Evolutionary conservation across 2,888 invertebrate genomes (phyloP), one percentile per base, ranked within the genome.

Genomic region (Escarpia spicata): DNA sequence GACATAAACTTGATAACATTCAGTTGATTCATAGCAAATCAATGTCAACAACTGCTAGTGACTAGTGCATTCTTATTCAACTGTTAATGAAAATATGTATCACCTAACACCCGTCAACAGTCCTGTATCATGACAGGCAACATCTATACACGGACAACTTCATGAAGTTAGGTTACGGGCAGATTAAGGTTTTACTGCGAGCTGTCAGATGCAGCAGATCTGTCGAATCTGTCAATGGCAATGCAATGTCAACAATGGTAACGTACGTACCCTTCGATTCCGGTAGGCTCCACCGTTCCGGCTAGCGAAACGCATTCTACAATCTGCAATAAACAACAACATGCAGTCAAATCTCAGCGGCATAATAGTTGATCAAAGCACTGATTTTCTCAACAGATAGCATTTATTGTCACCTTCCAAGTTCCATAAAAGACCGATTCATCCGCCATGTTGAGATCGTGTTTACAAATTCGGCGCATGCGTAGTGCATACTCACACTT

Each of bases 221-320:
- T 75, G n/a, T 75, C 75, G 75, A 75, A 19, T 75, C 75, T 0
- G 75, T 26, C 75, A 75, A 52, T 52, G 37, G 37, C 37, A 37
- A 37, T 12, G 9, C 52, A 52, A 75, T 75, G 75, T 75, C 75
- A 75, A 75, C 75, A 75, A 75, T 26, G 75, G 26, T 26, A 75
- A n/a, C 75, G 19, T 75, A 75, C 95, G 95, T 95, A 97, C 97
- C 97, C 97, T 96, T 97, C 97, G 94, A 97, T 96, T 93, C 97
- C 97, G 58, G 97, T 96, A 92, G 97, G 96, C 94, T 97, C 97
- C 92, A 96, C 96, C 92, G 96, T 96, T 91, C 96, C 96, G 37
- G 96, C 96, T 90, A 96, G 95, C 52, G 97, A 97, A 93, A 96
- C 96, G 95, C 97, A 97, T 93, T 96, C 97, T 75, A 96, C 96